phyloP scores from a whole-genome alignment of 1,140 invertebrate genomes.

The Popillia japonica region DNA sequence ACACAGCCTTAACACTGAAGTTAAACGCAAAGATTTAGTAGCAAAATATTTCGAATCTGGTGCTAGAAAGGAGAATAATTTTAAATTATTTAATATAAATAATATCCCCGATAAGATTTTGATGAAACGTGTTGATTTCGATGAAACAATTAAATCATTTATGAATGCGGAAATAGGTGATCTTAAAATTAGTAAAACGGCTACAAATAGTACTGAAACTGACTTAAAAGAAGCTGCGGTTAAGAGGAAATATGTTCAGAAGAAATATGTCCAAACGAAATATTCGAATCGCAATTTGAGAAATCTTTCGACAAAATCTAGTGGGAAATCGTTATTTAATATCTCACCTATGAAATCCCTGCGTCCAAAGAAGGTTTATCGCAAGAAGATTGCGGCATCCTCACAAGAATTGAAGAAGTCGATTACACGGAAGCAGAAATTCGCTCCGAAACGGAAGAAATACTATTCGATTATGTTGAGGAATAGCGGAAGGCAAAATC shows the following conservation, averaged over 20 bases:
- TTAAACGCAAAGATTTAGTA: background rate
- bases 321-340: background rate
- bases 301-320: background rate
- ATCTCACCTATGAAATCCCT: background rate
- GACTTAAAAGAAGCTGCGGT: background rate
- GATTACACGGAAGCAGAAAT: background rate
- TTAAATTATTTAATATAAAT: background rate
- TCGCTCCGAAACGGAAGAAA: background rate
- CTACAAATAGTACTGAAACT: background rate
- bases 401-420: background rate
- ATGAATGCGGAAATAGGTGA: slow-evolving; percentile 33
- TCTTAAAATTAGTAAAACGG: background rate
- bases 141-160: slow-evolving; percentile 37
- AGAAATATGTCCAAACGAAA: background rate
- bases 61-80: background rate
- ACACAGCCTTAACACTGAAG: background rate
- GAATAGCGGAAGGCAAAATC: background rate
- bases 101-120: slow-evolving; percentile 9
- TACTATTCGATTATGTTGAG: background rate
- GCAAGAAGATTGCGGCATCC: background rate
- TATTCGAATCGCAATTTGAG: background rate
- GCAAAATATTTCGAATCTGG: background rate
- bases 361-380: background rate
- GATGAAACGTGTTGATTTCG: slow-evolving; percentile 40
- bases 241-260: slow-evolving; percentile 7